Evolutionary conservation across 2,797 vertebrate species (phyloP).

Genomic region (Onychomys leucogaster): DNA sequence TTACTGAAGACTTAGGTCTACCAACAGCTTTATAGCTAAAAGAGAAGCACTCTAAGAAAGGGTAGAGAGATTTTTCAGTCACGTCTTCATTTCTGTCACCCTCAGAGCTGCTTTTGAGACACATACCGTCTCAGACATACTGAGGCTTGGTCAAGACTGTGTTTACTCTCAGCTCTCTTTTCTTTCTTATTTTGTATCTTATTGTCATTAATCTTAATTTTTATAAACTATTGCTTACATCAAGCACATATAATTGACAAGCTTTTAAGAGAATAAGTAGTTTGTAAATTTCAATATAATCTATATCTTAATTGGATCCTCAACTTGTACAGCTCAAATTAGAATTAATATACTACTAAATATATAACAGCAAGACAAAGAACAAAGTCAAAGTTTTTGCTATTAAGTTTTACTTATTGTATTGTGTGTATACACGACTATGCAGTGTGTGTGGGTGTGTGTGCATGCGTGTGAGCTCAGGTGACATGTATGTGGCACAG

Average conservation of each 20-base stretch:
- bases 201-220: neutral
- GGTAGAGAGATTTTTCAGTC: neutral
- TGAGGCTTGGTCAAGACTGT: neutral
- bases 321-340: neutral
- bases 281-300: conserved; percentile 28
- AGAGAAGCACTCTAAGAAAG: neutral
- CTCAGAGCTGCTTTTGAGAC: neutral
- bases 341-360: conserved; percentile 19
- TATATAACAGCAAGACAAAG: neutral
- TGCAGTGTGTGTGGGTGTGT: neutral
- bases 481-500: neutral
- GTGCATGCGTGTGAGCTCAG: neutral
- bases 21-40: conserved; percentile 2
- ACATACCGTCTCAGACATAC: neutral
- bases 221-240: conserved; percentile 19
- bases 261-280: conserved; percentile 8
- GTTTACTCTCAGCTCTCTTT: neutral
- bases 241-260: conserved; percentile 35
- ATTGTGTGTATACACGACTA: neutral
- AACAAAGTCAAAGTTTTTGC: neutral
- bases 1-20: conserved; percentile 27
- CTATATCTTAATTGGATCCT: neutral
- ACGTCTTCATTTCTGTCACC: neutral
- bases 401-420: neutral
- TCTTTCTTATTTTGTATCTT: neutral